Evolutionary conservation across 2,888 invertebrate species (phyloP).

Genomic region (Alentia gelatinosa): DNA sequence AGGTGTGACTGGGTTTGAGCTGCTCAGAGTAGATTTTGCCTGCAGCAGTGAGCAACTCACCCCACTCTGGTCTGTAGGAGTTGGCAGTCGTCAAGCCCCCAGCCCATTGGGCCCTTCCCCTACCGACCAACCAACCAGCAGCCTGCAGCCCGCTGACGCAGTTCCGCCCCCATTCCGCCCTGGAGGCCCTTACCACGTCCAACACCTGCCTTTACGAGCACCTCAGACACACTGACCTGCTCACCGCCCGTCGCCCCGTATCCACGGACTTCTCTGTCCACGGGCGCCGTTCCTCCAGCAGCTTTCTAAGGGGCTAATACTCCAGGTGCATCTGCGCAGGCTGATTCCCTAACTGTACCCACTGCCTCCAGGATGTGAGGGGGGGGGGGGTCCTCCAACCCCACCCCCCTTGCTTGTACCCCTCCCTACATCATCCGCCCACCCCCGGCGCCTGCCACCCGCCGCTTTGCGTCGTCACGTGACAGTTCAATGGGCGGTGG

Average conservation of each 20-base stretch:
- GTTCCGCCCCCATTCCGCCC: too few species aligned
- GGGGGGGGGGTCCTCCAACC: background rate
- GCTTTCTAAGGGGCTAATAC: constrained; percentile 4
- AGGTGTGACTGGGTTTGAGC: too few species aligned
- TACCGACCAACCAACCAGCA: background rate
- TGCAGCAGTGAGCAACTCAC: too few species aligned
- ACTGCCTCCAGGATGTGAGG: background rate
- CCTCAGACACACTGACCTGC: background rate
- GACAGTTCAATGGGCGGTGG: background rate
- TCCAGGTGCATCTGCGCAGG: background rate
- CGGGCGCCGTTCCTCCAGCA: background rate
- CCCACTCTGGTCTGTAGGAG: too few species aligned
- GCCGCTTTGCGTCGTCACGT: background rate
- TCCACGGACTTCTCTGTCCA: background rate
- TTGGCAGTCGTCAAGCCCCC: too few species aligned
- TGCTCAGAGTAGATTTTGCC: too few species aligned
- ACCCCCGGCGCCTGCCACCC: background rate
- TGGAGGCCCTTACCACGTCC: too few species aligned
- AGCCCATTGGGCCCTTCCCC: too few species aligned
- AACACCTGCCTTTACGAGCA: too few species aligned
- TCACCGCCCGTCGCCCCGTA: background rate
- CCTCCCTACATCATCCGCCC: too few species aligned
- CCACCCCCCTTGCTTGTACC: background rate
- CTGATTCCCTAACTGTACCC: background rate
- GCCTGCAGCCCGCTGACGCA: background rate